Conservation (phyloP, 2,113 vertebrate genomes). For the Pristiophorus japonicus region DNA sequence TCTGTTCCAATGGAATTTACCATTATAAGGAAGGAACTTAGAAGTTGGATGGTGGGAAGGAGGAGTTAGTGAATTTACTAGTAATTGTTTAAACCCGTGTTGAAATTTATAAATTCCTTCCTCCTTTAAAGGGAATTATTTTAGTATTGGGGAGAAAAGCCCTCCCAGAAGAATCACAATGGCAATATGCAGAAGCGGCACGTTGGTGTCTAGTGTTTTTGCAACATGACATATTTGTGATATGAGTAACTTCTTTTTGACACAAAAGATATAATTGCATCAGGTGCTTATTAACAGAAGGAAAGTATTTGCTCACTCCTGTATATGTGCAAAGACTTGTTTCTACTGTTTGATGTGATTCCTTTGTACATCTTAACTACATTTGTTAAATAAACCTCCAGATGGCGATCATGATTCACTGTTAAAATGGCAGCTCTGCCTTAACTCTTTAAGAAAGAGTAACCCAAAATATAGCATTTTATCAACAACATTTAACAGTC, state of each 20-base stretch:
- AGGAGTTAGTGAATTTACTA: background rate
- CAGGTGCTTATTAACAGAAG: background rate
- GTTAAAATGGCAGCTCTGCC: background rate
- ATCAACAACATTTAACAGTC: background rate
- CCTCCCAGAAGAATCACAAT: background rate
- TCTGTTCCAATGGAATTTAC: no score
- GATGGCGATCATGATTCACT: constrained; percentile 15
- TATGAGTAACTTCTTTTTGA: background rate
- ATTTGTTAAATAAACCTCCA: background rate
- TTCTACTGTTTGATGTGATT: background rate
- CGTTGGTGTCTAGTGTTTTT: background rate
- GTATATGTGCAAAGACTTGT: background rate
- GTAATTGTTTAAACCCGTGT: background rate
- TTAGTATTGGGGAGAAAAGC: background rate
- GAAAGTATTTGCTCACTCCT: background rate
- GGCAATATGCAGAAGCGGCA: background rate
- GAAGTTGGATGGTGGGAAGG: no score
- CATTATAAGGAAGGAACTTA: no score
- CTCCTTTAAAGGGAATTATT: background rate
- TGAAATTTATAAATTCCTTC: background rate
- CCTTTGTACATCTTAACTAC: no score
- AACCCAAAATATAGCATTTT: background rate
- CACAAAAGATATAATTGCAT: background rate
- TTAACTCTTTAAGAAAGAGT: background rate
- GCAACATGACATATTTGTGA: background rate